Evolutionary conservation across 1,140 invertebrate species (phyloP).

Genomic region (Philotrypesis tridentata): DNA sequence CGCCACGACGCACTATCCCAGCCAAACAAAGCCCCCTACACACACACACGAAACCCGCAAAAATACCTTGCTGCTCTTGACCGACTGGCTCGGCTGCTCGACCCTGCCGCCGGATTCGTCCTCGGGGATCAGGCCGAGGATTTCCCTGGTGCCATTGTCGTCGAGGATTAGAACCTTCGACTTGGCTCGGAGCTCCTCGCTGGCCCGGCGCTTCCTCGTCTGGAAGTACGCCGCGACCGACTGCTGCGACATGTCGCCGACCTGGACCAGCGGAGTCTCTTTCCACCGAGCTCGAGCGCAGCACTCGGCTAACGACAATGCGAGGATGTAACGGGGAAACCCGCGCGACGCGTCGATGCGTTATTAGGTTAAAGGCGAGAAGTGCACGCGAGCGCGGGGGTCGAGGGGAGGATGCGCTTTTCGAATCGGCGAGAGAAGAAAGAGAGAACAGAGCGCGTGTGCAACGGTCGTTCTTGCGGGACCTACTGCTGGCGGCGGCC

Average conservation of each 20-base stretch:
- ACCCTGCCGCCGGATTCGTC: neutral
- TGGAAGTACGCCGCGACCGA: slow-evolving; percentile 81
- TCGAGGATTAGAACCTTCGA: slow-evolving; percentile 78
- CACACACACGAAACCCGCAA: neutral
- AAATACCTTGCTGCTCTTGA: slow-evolving; percentile 3
- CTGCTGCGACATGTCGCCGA: slow-evolving; percentile 78
- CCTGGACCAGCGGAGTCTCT: neutral
- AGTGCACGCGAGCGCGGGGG: neutral
- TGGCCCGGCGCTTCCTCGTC: slow-evolving; percentile 79
- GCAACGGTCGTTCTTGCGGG: slow-evolving; percentile 10
- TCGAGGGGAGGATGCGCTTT: neutral
- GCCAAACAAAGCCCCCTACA: neutral
- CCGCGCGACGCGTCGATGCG: too few relatives aligned
- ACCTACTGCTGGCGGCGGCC: neutral
- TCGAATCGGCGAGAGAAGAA: neutral
- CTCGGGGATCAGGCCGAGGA: neutral
- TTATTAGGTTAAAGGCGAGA: too few relatives aligned
- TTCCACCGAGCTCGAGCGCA: neutral
- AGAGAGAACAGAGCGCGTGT: neutral
- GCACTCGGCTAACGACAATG: neutral
- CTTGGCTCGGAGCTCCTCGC: slow-evolving; percentile 77
- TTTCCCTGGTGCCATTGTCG: slow-evolving; percentile 21
- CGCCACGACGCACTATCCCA: neutral
- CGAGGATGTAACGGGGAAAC: too few relatives aligned
- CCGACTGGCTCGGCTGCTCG: neutral